phyloP scores from a whole-genome alignment of 2,113 vertebrate genomes.

The Cervus canadensis region DNA sequence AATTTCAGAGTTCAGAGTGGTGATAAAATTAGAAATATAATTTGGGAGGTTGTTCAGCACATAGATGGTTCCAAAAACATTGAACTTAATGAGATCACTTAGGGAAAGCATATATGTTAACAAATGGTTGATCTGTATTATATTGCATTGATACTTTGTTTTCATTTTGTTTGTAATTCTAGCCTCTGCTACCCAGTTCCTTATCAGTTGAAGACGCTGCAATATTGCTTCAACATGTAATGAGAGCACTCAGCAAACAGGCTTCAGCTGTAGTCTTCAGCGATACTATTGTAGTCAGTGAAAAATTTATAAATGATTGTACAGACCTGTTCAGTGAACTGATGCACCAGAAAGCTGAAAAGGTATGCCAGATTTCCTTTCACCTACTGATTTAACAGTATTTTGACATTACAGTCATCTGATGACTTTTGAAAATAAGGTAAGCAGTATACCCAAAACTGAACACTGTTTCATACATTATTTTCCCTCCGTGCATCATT shows the following conservation, averaged over 20 bases:
- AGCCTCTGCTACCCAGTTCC: constrained; percentile 94
- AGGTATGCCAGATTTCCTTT: constrained; percentile 80
- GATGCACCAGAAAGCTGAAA: constrained; percentile 95
- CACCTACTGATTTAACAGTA: background rate
- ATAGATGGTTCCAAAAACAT: background rate
- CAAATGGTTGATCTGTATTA: background rate
- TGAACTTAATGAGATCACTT: background rate
- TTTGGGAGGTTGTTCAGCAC: background rate
- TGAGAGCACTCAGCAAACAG: constrained; percentile 87
- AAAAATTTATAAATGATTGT: constrained; percentile 92
- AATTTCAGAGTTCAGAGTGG: background rate
- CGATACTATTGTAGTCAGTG: constrained; percentile 90
- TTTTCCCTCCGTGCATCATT: background rate
- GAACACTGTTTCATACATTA: background rate
- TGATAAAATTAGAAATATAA: background rate
- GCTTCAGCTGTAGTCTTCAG: constrained; percentile 84
- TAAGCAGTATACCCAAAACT: background rate
- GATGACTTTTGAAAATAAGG: background rate
- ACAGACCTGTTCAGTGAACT: constrained; percentile 84
- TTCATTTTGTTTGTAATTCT: constrained; percentile 50
- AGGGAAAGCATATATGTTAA: background rate
- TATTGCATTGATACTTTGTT: background rate
- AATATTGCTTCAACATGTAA: constrained; percentile 91
- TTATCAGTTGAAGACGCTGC: constrained; percentile 89
- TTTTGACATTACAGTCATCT: background rate